Conservation (phyloP, 2,113 vertebrate species). For the Cyprichromis sp. region DNA sequence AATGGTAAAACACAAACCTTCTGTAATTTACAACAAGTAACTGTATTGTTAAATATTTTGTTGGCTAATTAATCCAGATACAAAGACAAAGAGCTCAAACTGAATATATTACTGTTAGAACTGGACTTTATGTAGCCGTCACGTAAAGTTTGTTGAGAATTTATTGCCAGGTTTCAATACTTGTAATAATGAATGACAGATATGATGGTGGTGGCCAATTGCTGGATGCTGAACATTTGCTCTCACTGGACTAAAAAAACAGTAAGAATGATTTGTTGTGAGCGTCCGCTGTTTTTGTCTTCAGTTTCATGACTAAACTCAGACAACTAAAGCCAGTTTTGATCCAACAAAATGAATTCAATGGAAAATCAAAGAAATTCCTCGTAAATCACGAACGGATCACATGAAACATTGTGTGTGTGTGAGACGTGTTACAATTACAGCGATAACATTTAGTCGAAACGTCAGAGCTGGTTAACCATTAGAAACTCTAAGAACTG, state of each 20-base stretch:
- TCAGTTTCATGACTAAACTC: neutral
- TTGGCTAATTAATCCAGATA: neutral
- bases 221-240: neutral
- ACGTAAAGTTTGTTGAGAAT: neutral
- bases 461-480: constrained; percentile 41
- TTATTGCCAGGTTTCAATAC: neutral
- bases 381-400: neutral
- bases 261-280: neutral
- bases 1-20: neutral
- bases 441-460: constrained; percentile 49
- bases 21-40: neutral
- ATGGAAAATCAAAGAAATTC: neutral
- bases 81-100: neutral
- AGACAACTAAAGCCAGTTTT: neutral
- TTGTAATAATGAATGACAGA: neutral
- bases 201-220: neutral
- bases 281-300: neutral
- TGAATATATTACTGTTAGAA: neutral
- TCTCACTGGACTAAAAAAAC: neutral
- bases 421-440: constrained; percentile 8
- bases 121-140: neutral
- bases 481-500: constrained; percentile 21
- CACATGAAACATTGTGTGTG: neutral
- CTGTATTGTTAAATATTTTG: neutral
- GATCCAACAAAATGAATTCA: neutral